A percentile compares a stretch with the other conserved stretches of the same genome.
Evolutionary conservation across 1,140 invertebrate genomes (phyloP).

Genomic region (Diabrotica undecimpunctata): DNA sequence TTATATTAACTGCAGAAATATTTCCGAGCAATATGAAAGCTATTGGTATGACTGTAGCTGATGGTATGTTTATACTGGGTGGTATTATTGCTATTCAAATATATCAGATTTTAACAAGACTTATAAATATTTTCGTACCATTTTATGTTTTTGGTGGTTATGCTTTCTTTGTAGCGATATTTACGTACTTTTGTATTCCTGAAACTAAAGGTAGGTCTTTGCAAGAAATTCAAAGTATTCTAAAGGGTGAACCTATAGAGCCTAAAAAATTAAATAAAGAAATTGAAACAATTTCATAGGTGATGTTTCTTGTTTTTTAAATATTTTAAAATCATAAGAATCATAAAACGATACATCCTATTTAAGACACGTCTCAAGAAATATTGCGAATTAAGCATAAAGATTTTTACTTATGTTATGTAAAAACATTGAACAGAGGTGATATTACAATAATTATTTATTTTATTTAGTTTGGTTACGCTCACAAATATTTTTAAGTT

Average conservation of each 20-base stretch:
- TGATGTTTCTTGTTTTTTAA: no score
- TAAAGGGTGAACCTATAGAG: constrained; percentile 21
- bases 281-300: no score
- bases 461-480: no score
- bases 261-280: no score
- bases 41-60: constrained; percentile 40
- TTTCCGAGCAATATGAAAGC: constrained; percentile 57
- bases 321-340: no score
- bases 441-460: no score
- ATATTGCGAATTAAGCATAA: no score
- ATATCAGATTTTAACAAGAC: constrained; percentile 52
- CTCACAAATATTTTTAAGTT: no score
- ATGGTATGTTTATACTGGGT: constrained; percentile 40
- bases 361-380: no score
- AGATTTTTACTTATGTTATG: no score
- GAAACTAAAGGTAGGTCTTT: constrained; percentile 76
- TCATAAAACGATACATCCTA: no score
- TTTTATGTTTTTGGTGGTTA: constrained; percentile 67
- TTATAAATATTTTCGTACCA: constrained; percentile 53
- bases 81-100: constrained; percentile 68
- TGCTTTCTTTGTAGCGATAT: constrained; percentile 56
- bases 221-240: constrained; percentile 62
- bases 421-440: no score
- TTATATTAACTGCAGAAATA: constrained; percentile 64
- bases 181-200: constrained; percentile 62